phyloP scores from a whole-genome alignment of 2,888 invertebrate species.

The Xanthia togata region DNA sequence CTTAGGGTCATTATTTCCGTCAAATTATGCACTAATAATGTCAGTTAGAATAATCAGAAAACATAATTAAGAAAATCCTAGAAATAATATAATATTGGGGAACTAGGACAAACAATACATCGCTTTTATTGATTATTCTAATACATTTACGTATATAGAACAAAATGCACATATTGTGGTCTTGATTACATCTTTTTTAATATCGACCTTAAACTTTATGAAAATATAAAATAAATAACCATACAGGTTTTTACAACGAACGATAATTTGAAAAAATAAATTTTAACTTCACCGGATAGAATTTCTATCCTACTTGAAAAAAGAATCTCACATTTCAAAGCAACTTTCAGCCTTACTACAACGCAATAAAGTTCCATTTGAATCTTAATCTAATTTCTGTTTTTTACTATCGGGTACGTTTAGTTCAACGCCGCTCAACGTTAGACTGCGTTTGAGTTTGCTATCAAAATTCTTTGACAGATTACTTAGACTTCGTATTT shows the following conservation, averaged over 20 bases:
- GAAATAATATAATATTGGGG: not conserved
- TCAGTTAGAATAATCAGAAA: conserved; percentile 23
- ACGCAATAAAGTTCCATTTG: conserved; percentile 28
- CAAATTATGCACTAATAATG: conserved; percentile 51
- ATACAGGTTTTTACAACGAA: conserved; percentile 5
- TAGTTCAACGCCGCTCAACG: conserved; percentile 56
- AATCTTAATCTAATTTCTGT: conserved; percentile 73
- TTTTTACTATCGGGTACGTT: conserved; percentile 73
- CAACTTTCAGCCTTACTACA: conserved; percentile 20
- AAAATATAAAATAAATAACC: conserved; percentile 24
- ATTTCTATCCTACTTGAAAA: not conserved
- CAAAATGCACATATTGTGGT: conserved; percentile 21
- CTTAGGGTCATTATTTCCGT: conserved; percentile 28
- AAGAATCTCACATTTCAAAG: conserved; percentile 5
- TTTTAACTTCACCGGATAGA: not conserved
- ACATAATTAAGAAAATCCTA: not conserved
- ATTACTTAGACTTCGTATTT: conserved; percentile 77
- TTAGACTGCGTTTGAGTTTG: conserved; percentile 74
- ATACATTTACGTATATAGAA: not conserved
- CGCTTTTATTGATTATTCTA: conserved; percentile 7
- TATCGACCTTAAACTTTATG: not conserved
- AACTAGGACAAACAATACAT: not conserved
- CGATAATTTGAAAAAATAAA: conserved; percentile 7
- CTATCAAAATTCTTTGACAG: conserved; percentile 72
- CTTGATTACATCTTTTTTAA: not conserved